Conservation (phyloP, 2,797 vertebrate species). For the Cetoscarus ocellatus region DNA sequence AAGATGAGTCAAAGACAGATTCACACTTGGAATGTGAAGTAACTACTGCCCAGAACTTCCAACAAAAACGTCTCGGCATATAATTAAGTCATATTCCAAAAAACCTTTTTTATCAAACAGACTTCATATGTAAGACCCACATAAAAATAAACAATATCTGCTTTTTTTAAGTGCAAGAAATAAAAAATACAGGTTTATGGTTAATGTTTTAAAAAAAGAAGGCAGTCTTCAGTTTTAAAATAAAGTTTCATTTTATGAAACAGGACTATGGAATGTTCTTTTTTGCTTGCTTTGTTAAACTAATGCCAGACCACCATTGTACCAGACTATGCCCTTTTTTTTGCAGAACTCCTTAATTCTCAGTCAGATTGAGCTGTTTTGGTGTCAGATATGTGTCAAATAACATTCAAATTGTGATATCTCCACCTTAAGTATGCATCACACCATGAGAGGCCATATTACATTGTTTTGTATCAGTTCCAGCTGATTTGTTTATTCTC, state of each 20-base stretch:
- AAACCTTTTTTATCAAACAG: slow-evolving; percentile 86
- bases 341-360: slow-evolving; percentile 58
- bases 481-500: slow-evolving; percentile 98
- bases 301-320: slow-evolving; percentile 81
- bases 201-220: slow-evolving; percentile 87
- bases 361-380: slow-evolving; percentile 70
- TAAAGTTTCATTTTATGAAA: slow-evolving; percentile 90
- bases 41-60: slow-evolving; percentile 84
- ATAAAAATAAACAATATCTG: slow-evolving; percentile 90
- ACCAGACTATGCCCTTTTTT: slow-evolving; percentile 76
- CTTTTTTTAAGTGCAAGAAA: slow-evolving; percentile 89
- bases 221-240: slow-evolving; percentile 88
- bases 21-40: slow-evolving; percentile 89
- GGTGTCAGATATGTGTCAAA: slow-evolving; percentile 70
- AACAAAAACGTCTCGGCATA: slow-evolving; percentile 81
- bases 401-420: slow-evolving; percentile 76
- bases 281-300: slow-evolving; percentile 83
- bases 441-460: slow-evolving; percentile 86
- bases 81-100: slow-evolving; percentile 87
- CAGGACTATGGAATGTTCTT: slow-evolving; percentile 88
- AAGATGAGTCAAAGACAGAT: slow-evolving; percentile 88
- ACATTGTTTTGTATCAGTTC: slow-evolving; percentile 94
- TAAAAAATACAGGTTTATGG: slow-evolving; percentile 88
- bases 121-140: slow-evolving; percentile 88
- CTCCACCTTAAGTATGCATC: slow-evolving; percentile 75